Percentiles rank a stretch among this genome's conserved stretches.
These are phyloP conservation scores for Euphydryas editha DNA, from an alignment of 2,888 invertebrate genomes.

Conservation along the genomic window DNA sequence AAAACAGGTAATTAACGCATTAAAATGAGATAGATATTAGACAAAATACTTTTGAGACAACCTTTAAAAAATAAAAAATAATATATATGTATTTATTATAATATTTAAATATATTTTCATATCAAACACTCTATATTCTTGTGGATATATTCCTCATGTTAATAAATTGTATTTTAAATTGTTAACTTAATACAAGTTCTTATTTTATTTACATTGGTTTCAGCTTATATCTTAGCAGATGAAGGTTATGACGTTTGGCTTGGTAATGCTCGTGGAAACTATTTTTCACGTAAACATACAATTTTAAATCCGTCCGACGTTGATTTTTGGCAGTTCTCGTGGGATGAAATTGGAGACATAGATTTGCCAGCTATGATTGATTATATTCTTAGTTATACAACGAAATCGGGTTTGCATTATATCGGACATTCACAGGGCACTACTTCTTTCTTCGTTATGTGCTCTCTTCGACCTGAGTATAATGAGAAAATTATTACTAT, in stretches of 20 bases:
- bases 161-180: background rate
- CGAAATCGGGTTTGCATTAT: constrained; percentile 86
- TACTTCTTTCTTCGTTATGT: constrained; percentile 87
- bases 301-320: constrained; percentile 67
- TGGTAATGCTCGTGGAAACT: constrained; percentile 85
- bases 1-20: no score
- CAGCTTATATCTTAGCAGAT: constrained; percentile 20
- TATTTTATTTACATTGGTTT: no score
- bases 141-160: background rate
- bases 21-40: no score
- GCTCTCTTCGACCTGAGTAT: constrained; percentile 85
- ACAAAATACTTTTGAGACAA: no score
- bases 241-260: constrained; percentile 54
- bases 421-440: constrained; percentile 91
- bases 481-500: constrained; percentile 86
- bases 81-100: no score
- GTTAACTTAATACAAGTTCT: no score
- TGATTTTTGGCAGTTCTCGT: constrained; percentile 89
- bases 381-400: constrained; percentile 84
- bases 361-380: constrained; percentile 94
- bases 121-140: no score
- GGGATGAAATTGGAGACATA: constrained; percentile 91
- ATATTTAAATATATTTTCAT: no score
- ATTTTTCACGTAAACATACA: constrained; percentile 84
- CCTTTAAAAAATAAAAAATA: no score